Evolutionary conservation across 1,140 invertebrate species (phyloP), one percentile per base, ranked within the genome.

Genomic region (Cotesia vestalis): DNA sequence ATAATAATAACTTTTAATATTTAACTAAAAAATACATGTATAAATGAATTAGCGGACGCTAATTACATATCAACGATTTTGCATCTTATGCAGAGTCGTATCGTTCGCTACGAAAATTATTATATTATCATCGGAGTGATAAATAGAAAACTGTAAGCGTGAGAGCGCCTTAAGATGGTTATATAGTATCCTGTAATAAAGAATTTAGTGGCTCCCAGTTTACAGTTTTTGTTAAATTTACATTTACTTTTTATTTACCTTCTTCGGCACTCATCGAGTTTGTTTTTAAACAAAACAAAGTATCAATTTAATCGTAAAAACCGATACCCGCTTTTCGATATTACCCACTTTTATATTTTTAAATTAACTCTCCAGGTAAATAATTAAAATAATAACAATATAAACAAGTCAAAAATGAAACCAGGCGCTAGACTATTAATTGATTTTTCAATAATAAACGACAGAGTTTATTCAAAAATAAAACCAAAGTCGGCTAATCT

Each of bases 361-460:
- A 61, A 35, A 27, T 4, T 34, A 61, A 27, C 27, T 27, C 27
- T 27, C 27, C 27, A 27, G 27, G 27, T 27, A 27, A 27, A 27
- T 27, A 27, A 59, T 59, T 17, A 59, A 14, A 59, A 11, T n/a
- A 59, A 17, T 17, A 17, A 59, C 8, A 59, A 17, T 59, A 6
- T 11, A 59, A 17, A 14, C 51, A 52, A 80, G 78, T 75, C 76
- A 75, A 69, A 59, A 69, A 27, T 27, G 79, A 78, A 73, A 78
- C 77, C 77, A 77, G 77, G 64, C 27, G 27, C 27, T 46, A 79
- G 78, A 81, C 80, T 83, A 84, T 84, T 85, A 84, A 81, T 71
- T 75, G 80, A 79, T 85, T 83, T 83, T 85, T 83, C 83, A 83
- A 86, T 85, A 83, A 85, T 85, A 85, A 84, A 46, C 53, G 78